Evolutionary conservation across 1,140 invertebrate species (phyloP).

Genomic region (Drosophila ananassae): DNA sequence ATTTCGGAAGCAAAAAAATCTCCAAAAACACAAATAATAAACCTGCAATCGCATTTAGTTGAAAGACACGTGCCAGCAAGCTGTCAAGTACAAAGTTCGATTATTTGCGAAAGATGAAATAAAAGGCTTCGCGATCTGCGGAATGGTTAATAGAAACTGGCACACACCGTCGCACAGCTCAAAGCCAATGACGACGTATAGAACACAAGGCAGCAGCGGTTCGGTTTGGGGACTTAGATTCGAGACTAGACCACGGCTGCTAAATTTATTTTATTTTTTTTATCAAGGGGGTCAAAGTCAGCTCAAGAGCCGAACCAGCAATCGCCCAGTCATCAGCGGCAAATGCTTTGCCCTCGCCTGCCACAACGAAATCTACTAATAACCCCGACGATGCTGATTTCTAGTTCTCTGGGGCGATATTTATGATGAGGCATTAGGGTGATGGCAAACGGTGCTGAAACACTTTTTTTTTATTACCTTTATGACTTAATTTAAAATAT

Average conservation of each 20-base stretch:
- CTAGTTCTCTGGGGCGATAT: constrained; percentile 40
- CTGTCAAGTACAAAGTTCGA: constrained; percentile 49
- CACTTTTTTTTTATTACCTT: neutral
- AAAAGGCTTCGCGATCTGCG: constrained; percentile 34
- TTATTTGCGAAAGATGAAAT: constrained; percentile 33
- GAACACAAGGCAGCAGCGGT: constrained; percentile 35
- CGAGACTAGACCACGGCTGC: constrained; percentile 60
- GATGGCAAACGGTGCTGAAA: constrained; percentile 38
- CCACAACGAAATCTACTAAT: constrained; percentile 51
- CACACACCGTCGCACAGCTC: constrained; percentile 13
- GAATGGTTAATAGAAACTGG: constrained; percentile 37
- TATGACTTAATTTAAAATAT: neutral
- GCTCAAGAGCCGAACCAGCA: constrained; percentile 58
- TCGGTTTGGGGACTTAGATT: constrained; percentile 21
- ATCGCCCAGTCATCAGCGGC: constrained; percentile 69
- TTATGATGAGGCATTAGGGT: constrained; percentile 38
- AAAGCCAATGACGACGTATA: constrained; percentile 38
- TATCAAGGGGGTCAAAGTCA: constrained; percentile 74
- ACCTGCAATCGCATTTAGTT: constrained; percentile 35
- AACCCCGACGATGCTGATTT: constrained; percentile 36
- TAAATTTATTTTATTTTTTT: constrained; percentile 20
- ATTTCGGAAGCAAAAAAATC: constrained; percentile 29
- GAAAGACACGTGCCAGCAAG: constrained; percentile 37
- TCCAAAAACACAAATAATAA: constrained; percentile 4
- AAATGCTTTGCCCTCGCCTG: constrained; percentile 48